Percentiles rank a stretch among this genome's conserved stretches.
These are phyloP conservation scores for Eubasilissa splendida DNA, from an alignment of 2,888 invertebrate genomes.

Conservation along the genomic window DNA sequence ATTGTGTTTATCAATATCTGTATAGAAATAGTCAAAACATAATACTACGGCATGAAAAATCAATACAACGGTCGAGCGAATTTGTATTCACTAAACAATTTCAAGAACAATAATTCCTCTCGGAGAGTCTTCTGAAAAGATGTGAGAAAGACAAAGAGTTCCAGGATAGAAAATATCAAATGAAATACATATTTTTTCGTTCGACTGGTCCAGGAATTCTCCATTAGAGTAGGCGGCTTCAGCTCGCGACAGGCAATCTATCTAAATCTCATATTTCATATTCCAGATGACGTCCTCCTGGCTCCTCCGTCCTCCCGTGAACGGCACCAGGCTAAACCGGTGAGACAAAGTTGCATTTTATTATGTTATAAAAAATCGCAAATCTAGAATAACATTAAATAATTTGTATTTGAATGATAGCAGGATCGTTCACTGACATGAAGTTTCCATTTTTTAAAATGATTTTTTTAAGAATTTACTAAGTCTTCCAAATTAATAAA, in stretches of 20 bases:
- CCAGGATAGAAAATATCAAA: conserved; percentile 47
- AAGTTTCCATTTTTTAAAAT: background rate
- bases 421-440: background rate
- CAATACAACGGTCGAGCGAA: too few species aligned
- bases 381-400: background rate
- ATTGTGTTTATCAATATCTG: too few species aligned
- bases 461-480: too few species aligned
- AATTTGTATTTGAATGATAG: background rate
- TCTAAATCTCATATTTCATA: conserved; percentile 59
- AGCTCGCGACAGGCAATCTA: conserved; percentile 57
- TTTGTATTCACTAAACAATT: too few species aligned
- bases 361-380: background rate
- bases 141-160: conserved; percentile 20
- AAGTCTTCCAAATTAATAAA: too few species aligned
- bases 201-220: conserved; percentile 54
- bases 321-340: background rate
- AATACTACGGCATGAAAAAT: too few species aligned
- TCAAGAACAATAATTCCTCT: background rate
- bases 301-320: background rate
- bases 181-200: conserved; percentile 57
- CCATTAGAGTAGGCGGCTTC: conserved; percentile 49
- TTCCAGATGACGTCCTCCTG: conserved; percentile 58
- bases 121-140: background rate
- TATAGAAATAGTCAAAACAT: too few species aligned
- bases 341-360: background rate